Evolutionary conservation across 2,113 vertebrate genomes (phyloP).

Genomic region (human): DNA sequence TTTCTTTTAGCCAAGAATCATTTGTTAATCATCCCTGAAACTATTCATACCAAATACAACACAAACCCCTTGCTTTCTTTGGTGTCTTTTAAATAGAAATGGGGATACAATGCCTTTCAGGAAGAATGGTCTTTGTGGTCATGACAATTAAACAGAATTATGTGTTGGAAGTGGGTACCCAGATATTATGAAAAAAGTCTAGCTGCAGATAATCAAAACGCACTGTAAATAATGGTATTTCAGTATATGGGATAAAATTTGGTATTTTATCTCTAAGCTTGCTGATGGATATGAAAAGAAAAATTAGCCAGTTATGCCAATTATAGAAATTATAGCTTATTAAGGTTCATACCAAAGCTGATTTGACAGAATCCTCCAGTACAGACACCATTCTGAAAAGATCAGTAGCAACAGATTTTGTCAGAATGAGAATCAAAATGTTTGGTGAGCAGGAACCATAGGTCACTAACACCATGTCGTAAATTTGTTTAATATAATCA

Average conservation of each 20-base stretch:
- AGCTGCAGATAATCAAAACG: constrained; percentile 15
- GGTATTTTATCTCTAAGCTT: constrained; percentile 26
- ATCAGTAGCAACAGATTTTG: background rate
- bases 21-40: background rate
- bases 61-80: constrained; percentile 2
- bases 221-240: constrained; percentile 19
- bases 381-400: background rate
- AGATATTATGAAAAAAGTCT: constrained; percentile 29
- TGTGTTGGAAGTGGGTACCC: constrained; percentile 27
- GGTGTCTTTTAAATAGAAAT: constrained; percentile 32
- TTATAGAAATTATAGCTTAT: constrained; percentile 36
- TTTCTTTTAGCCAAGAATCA: background rate
- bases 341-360: background rate
- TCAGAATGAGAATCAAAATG: background rate
- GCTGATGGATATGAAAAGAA: constrained; percentile 52
- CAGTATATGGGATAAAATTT: constrained; percentile 27
- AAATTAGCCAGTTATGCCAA: background rate
- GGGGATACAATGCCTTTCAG: background rate
- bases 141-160: constrained; percentile 46
- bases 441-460: background rate
- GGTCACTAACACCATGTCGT: background rate
- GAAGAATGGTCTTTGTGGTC: constrained; percentile 27
- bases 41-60: background rate
- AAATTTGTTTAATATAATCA: background rate
- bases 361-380: background rate